Evolutionary conservation across 2,888 invertebrate genomes (phyloP), one percentile per base, ranked within the genome.

Genomic region (Xestobium rufovillosum): DNA sequence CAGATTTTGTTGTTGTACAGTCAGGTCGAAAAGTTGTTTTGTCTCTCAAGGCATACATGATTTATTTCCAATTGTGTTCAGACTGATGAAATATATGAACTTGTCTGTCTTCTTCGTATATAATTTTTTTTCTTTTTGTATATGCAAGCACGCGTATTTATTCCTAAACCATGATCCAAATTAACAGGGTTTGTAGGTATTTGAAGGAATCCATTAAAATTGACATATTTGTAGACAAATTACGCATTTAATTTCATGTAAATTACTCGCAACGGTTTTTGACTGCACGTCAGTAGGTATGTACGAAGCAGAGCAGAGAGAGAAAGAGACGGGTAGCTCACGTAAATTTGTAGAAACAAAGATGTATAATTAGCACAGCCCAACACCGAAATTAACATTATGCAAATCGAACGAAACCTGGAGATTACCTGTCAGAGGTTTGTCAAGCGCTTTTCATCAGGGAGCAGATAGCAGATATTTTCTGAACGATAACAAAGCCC

Each of bases 381-480:
- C 48, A 49, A 52, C 50, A 46, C 48, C 49, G 46, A 49, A 59
- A 59, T 60, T 59, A 60, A 56, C 59, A 59, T 59, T n/a, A 60
- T 60, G 60, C 57, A 60, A 60, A 60, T 60, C 46, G 38, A 41
- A 45, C 51, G 55, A 57, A 59, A 54, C 51, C 57, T 52, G 48
- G 50, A 59, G 59, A 60, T 59, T 59, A 59, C 56, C 57, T 56
- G 58, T 58, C 58, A 59, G 54, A 56, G 57, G 59, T 60, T 60
- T 60, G 56, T 58, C 58, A 58, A 52, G 54, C 50, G 39, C 51
- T n/a, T n/a, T n/a, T n/a, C n/a, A n/a, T n/a, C n/a, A n/a, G n/a
- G n/a, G n/a, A n/a, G n/a, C n/a, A n/a, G n/a, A n/a, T n/a, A n/a
- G n/a, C n/a, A n/a, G n/a, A n/a, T n/a, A n/a, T n/a, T n/a, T n/a